phyloP scores from a whole-genome alignment of 2,113 vertebrate genomes.

The Anoura caudifer region DNA sequence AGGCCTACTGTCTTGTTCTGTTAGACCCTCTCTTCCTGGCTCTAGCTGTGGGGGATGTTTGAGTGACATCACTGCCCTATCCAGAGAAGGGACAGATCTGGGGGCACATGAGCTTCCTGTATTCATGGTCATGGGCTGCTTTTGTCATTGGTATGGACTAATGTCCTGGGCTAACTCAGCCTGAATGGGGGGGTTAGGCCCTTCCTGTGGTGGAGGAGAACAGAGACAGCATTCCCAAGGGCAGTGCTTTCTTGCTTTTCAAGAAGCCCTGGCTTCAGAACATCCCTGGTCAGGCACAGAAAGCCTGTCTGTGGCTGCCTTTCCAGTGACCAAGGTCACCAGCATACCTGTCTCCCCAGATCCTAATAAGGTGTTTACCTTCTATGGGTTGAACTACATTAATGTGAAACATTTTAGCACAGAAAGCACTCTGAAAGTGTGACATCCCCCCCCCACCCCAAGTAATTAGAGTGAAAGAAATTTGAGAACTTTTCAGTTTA shows the following conservation, averaged over 20 bases:
- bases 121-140: not conserved
- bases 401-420: not conserved
- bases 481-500: not conserved
- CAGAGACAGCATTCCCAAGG: not conserved
- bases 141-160: not conserved
- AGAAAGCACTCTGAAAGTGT: not conserved
- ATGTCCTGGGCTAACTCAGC: not conserved
- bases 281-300: not conserved
- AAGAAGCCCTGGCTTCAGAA: not conserved
- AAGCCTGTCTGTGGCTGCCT: not conserved
- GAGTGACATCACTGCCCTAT: not conserved
- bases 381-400: not conserved
- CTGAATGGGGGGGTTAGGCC: not conserved
- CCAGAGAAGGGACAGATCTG: not conserved
- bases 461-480: not conserved
- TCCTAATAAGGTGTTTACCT: not conserved
- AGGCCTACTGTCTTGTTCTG: not conserved
- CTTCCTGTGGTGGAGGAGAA: not conserved
- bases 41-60: not conserved
- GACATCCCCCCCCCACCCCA: not conserved
- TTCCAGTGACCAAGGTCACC: not conserved
- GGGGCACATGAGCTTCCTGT: not conserved
- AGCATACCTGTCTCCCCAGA: not conserved
- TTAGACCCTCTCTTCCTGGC: not conserved
- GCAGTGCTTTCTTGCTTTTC: fast-evolving